phyloP scores from a whole-genome alignment of 2,797 vertebrate species.

The Antrozous pallidus region DNA sequence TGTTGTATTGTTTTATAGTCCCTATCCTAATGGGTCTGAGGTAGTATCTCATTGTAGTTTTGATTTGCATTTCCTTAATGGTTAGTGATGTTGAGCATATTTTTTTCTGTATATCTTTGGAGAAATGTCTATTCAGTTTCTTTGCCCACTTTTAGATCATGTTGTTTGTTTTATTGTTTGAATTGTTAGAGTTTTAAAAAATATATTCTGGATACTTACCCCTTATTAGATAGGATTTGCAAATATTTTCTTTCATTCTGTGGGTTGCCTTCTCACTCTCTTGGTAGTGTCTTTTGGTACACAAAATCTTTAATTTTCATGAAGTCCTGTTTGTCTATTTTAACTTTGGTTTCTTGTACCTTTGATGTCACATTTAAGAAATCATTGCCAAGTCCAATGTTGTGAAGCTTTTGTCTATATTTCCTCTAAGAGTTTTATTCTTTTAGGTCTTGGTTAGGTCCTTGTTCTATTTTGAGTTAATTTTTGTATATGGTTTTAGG shows the following conservation, averaged over 20 bases:
- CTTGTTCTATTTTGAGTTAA: background rate
- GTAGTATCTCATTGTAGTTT: background rate
- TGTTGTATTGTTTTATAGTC: background rate
- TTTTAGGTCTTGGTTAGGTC: background rate
- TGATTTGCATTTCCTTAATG: background rate
- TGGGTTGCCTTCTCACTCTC: background rate
- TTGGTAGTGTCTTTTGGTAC: background rate
- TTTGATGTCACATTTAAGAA: background rate
- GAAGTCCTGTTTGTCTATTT: background rate
- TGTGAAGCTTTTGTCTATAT: background rate
- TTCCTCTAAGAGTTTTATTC: too few relatives aligned
- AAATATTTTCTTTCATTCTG: background rate
- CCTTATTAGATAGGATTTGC: background rate
- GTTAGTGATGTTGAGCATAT: background rate
- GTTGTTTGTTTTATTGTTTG: background rate
- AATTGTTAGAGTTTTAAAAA: background rate
- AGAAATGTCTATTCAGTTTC: background rate
- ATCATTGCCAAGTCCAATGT: background rate
- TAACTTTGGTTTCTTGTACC: background rate
- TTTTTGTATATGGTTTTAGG: too few relatives aligned
- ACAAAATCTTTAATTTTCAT: background rate
- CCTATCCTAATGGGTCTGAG: background rate
- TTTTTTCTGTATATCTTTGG: background rate
- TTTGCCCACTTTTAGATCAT: background rate
- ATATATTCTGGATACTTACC: background rate